These are phyloP conservation scores for Cyphomyrmex costatus DNA, from an alignment of 1,140 invertebrate genomes.

Conservation along the genomic window DNA sequence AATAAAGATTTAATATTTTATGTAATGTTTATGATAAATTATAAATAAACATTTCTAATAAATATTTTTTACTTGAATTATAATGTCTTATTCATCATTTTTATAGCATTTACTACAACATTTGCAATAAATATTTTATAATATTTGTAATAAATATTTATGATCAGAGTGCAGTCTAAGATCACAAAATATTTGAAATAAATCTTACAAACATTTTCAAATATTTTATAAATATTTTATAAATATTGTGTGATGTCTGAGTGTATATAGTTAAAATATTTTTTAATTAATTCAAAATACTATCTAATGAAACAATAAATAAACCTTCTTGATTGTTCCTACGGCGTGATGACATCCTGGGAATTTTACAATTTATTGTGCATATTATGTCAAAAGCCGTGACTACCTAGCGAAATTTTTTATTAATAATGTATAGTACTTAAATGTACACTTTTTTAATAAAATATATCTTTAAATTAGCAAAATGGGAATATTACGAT, in stretches of 20 bases:
- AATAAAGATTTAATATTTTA: too few relatives aligned
- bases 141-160: too few relatives aligned
- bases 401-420: conserved; percentile 77
- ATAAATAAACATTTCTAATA: too few relatives aligned
- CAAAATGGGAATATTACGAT: conserved; percentile 81
- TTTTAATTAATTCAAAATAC: neutral
- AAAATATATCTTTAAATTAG: conserved; percentile 27
- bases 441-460: neutral
- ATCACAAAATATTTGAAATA: too few relatives aligned
- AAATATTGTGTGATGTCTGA: too few relatives aligned
- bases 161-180: too few relatives aligned
- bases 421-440: neutral
- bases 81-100: too few relatives aligned
- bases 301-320: neutral
- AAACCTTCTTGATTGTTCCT: conserved; percentile 64
- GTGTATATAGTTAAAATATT: neutral
- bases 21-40: too few relatives aligned
- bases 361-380: conserved; percentile 79
- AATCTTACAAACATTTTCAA: neutral
- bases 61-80: too few relatives aligned
- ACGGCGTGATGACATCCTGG: conserved; percentile 62
- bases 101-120: too few relatives aligned
- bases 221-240: too few relatives aligned
- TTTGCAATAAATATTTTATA: too few relatives aligned
- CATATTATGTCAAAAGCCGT: conserved; percentile 81